phyloP scores from a whole-genome alignment of 2,113 vertebrate genomes.

The Oncorhynchus gorbuscha region DNA sequence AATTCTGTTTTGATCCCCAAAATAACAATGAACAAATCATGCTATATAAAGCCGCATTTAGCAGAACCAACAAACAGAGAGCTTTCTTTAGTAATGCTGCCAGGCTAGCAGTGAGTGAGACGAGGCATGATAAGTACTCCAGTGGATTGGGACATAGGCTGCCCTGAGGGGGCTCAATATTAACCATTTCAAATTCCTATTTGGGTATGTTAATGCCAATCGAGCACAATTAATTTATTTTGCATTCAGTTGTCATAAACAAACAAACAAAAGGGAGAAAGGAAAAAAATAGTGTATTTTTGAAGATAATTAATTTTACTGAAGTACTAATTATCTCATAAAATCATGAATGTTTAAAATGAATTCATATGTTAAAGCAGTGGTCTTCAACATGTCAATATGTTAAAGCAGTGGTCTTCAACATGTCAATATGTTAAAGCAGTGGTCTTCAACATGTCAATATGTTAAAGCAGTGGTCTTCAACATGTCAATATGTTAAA shows the following conservation, averaged over 20 bases:
- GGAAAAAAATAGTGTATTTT: neutral
- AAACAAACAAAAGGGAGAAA: slow-evolving; percentile 48
- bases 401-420: too few relatives aligned
- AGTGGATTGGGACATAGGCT: slow-evolving; percentile 62
- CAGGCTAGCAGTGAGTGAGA: slow-evolving; percentile 52
- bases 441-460: too few relatives aligned
- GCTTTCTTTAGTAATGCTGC: slow-evolving; percentile 54
- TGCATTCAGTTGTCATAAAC: slow-evolving; percentile 32
- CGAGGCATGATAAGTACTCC: slow-evolving; percentile 63
- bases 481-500: too few relatives aligned
- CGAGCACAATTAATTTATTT: slow-evolving; percentile 61
- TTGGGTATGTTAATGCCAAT: slow-evolving; percentile 70
- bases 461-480: too few relatives aligned
- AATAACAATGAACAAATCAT: slow-evolving; percentile 53
- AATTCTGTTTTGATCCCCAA: slow-evolving; percentile 39
- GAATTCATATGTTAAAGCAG: neutral
- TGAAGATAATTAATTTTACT: neutral
- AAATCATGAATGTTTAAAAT: neutral
- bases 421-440: too few relatives aligned
- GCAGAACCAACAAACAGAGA: slow-evolving; percentile 48
- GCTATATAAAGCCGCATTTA: slow-evolving; percentile 32
- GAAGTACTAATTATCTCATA: neutral
- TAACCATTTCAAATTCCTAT: slow-evolving; percentile 67
- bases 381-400: too few relatives aligned
- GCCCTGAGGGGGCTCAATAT: slow-evolving; percentile 55